These are phyloP conservation scores for Branchellion lobata DNA, from an alignment of 2,888 invertebrate genomes.

Conservation along the genomic window DNA sequence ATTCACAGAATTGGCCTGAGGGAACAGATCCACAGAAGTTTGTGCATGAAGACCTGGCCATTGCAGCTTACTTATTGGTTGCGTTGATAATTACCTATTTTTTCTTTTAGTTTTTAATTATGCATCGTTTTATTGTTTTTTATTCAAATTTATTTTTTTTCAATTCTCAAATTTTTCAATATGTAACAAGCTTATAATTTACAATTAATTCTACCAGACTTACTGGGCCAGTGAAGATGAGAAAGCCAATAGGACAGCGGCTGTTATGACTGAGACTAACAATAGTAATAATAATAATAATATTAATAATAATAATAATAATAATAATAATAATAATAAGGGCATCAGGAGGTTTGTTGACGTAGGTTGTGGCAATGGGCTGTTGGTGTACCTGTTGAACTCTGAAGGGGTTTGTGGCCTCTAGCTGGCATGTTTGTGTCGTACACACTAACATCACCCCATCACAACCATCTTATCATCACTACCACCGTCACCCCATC, in stretches of 20 bases:
- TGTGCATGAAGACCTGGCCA: conserved; percentile 93
- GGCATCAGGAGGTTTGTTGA: conserved; percentile 74
- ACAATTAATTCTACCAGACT: not conserved
- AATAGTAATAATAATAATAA: too few species aligned
- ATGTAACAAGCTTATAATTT: not conserved
- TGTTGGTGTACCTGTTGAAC: conserved; percentile 80
- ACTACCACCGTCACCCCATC: too few species aligned
- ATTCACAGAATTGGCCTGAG: conserved; percentile 75
- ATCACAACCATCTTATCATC: too few species aligned
- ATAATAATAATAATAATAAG: too few species aligned
- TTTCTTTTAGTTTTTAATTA: not conserved
- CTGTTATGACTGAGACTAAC: too few species aligned
- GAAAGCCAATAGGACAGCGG: too few species aligned
- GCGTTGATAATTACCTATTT: conserved; percentile 30
- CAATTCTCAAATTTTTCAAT: not conserved
- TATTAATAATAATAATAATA: too few species aligned
- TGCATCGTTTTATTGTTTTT: not conserved
- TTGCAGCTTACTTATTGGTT: conserved; percentile 64
- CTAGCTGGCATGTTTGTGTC: not conserved
- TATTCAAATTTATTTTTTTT: not conserved
- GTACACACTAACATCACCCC: too few species aligned
- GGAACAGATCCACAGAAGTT: conserved; percentile 90
- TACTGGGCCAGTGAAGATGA: not conserved
- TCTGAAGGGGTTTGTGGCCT: conserved; percentile 73
- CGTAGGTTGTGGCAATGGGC: conserved; percentile 95